Conservation (phyloP, 2,888 invertebrate genomes). For the Lucinisca nassula region DNA sequence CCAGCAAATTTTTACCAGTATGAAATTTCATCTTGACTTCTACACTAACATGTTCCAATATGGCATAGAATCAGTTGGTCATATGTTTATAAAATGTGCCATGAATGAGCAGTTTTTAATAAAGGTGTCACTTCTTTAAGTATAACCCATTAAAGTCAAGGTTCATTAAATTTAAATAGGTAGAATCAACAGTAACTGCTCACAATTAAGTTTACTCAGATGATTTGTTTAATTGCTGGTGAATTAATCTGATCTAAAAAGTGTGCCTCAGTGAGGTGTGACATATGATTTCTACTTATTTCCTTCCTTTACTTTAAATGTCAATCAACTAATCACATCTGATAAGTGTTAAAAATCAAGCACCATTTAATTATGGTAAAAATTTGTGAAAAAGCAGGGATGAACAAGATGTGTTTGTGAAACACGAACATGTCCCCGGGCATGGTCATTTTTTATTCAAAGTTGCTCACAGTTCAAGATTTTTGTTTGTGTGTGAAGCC, state of each 20-base stretch:
- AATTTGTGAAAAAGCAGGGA: no score
- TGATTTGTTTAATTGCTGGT: neutral
- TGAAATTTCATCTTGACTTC: neutral
- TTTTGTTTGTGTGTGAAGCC: no score
- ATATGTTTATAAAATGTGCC: no score
- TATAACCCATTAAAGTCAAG: neutral
- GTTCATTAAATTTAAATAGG: neutral
- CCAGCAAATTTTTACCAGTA: no score
- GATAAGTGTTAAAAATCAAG: neutral
- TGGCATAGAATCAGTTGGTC: no score
- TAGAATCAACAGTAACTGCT: neutral
- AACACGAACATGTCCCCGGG: no score
- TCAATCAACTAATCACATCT: neutral
- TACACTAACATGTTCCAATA: no score
- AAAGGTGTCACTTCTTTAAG: neutral
- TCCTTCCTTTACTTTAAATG: slow-evolving; percentile 1
- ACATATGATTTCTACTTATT: slow-evolving; percentile 3
- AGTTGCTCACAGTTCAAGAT: no score
- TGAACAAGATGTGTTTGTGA: no score
- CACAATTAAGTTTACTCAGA: neutral
- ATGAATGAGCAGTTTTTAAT: neutral
- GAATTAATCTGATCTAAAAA: neutral
- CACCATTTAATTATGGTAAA: no score
- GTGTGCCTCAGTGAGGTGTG: slow-evolving; percentile 2
- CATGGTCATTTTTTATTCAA: no score